These are phyloP conservation scores for Spinibarbus caldwelli DNA, from an alignment of 2,797 vertebrate species.

Conservation along the genomic window DNA sequence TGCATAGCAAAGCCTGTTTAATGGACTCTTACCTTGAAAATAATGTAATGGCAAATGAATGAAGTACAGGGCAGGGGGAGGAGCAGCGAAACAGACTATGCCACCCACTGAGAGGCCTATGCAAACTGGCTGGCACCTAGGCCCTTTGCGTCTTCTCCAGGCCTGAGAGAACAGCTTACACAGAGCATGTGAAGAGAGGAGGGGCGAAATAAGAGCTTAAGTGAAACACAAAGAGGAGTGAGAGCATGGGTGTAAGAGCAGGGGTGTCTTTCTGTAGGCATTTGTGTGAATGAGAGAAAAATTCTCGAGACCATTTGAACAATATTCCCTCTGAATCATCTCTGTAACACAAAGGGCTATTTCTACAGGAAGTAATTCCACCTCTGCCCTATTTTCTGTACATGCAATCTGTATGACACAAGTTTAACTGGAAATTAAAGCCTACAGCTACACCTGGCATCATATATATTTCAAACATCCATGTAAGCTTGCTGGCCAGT, in stretches of 20 bases:
- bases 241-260: constrained; percentile 15
- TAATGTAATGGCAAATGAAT: constrained; percentile 82
- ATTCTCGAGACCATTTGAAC: constrained; percentile 68
- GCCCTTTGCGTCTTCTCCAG: constrained; percentile 44
- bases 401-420: constrained; percentile 77
- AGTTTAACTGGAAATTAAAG: constrained; percentile 66
- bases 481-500: neutral
- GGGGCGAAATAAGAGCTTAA: constrained; percentile 10
- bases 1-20: constrained; percentile 72
- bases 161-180: constrained; percentile 18
- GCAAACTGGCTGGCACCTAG: constrained; percentile 45
- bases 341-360: constrained; percentile 67
- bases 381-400: constrained; percentile 75
- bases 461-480: neutral
- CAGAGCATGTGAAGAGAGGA: constrained; percentile 10
- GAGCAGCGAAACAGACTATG: constrained; percentile 57
- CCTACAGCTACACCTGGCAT: neutral
- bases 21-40: constrained; percentile 80
- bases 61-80: constrained; percentile 76
- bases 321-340: constrained; percentile 73
- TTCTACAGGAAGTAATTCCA: constrained; percentile 72
- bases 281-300: constrained; percentile 10
- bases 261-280: constrained; percentile 9
- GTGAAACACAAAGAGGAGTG: constrained; percentile 3
- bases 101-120: constrained; percentile 62